phyloP scores from a whole-genome alignment of 64 coral and sea anemone species.

The Anthopleura sola region DNA sequence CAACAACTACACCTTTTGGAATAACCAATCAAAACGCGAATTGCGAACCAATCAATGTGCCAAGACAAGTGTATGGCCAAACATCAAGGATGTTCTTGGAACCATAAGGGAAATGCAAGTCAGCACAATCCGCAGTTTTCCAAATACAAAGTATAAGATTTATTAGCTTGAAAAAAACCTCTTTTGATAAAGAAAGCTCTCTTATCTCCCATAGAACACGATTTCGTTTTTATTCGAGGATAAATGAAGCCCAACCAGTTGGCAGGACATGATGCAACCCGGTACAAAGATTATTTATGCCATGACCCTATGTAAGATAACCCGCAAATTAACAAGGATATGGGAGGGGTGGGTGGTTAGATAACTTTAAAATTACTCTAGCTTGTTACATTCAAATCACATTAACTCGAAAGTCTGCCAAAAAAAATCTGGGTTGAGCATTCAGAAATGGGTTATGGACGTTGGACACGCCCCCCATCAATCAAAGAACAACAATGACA shows the following conservation, averaged over 20 bases:
- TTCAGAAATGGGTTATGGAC: neutral
- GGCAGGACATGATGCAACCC: neutral
- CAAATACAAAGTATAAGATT: no score
- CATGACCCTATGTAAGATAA: slow-evolving; percentile 1
- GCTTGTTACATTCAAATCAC: neutral
- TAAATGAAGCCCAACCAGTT: neutral
- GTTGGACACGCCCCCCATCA: neutral
- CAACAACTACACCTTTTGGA: neutral
- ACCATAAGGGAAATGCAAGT: neutral
- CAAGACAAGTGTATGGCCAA: neutral
- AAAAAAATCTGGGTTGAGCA: neutral
- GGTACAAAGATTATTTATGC: neutral
- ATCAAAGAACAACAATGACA: neutral
- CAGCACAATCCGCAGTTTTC: neutral
- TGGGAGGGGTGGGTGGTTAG: neutral
- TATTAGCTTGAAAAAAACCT: neutral
- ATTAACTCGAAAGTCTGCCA: neutral
- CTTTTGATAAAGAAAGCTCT: neutral
- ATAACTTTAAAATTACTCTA: neutral
- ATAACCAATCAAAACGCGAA: neutral
- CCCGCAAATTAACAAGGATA: neutral
- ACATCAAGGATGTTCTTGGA: neutral
- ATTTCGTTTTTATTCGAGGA: neutral
- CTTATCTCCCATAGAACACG: neutral
- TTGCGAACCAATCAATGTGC: neutral